Conservation (phyloP, 2,888 invertebrate genomes). For the Agonopterix arenella region DNA sequence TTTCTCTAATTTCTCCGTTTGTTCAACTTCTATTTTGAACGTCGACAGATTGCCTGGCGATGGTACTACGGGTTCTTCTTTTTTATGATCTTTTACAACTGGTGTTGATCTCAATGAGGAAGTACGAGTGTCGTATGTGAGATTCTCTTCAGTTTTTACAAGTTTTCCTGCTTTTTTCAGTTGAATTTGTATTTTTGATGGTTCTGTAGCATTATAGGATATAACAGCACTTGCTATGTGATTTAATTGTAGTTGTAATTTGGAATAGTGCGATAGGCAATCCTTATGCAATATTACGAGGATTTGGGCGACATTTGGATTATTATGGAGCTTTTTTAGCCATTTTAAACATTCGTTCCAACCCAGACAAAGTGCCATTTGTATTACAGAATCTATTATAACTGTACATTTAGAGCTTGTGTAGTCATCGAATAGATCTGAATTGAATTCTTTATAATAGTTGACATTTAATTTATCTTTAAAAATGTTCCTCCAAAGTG, state of each 20-base stretch:
- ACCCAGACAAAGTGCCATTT: conserved; percentile 52
- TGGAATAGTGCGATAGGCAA: conserved; percentile 52
- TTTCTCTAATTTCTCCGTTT: conserved; percentile 77
- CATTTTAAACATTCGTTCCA: conserved; percentile 49
- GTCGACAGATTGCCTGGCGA: conserved; percentile 70
- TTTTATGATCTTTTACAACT: conserved; percentile 35
- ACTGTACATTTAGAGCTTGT: conserved; percentile 33
- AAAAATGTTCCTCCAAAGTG: conserved; percentile 46
- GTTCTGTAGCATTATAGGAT: conserved; percentile 35
- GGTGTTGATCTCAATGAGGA: conserved; percentile 38
- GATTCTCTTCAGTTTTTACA: conserved; percentile 54
- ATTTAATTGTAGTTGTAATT: conserved; percentile 57
- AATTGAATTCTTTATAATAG: conserved; percentile 34
- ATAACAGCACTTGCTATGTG: conserved; percentile 60
- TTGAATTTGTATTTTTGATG: conserved; percentile 41
- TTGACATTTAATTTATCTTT: conserved; percentile 25
- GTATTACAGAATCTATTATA: conserved; percentile 60
- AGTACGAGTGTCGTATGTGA: conserved; percentile 44
- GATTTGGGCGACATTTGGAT: conserved; percentile 39
- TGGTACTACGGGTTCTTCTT: conserved; percentile 49
- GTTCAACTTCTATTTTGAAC: conserved; percentile 80
- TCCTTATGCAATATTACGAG: conserved; percentile 68
- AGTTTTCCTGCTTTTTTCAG: conserved; percentile 75
- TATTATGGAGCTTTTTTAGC: conserved; percentile 30
- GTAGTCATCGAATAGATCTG: conserved; percentile 24